Evolutionary conservation across 2,113 vertebrate genomes (phyloP), one percentile per base, ranked within the genome.

Genomic region (Oplegnathus fasciatus): DNA sequence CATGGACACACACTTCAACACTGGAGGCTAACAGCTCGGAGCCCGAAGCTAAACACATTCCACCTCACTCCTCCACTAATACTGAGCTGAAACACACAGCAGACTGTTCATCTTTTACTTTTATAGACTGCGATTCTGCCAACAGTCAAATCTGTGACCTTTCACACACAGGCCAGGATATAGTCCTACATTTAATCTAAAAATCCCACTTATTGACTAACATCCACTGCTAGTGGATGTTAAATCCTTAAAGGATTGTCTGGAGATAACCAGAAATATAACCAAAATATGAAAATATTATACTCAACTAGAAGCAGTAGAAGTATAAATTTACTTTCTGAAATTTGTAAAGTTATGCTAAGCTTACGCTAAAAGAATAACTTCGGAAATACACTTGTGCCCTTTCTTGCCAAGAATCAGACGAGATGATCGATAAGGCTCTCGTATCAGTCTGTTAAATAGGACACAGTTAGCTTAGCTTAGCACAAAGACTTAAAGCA

Each of bases 391-490:
- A 44, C 42, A 44, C 42, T 46, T 46, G 6, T 66, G 11, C 11
- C 1, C 62, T 40, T 15, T 40, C 10, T n/a, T 6, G 22, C 34
- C 6, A 6, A 32, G 9, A 22, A 48, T 5, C 10, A 50, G 18
- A 30, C 6, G 28, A 50, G 20, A 14, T 40, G 32, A 28, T 40
- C 2, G 7, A n/a, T 24, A 34, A 30, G 0, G 22, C 22, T 54
- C 28, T 48, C 8, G 6, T 48, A 48, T 48, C 46, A 17, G 14
- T 67, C 14, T 3, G 8, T 9, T 46, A 26, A 26, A 46, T 9
- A 66, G 40, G 17, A 42, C 30, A 32, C 8, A 0, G 28, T 66
- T 42, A 72, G 60, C 46, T 64, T 72, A 80, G 68, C 78, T 71
- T 64, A 80, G 67, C 68, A 70, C 46, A 40, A 54, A 40, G 10